Base-by-base conservation (phyloP, 2,797 vertebrate species). In the Gymnocypris eckloni region DNA sequence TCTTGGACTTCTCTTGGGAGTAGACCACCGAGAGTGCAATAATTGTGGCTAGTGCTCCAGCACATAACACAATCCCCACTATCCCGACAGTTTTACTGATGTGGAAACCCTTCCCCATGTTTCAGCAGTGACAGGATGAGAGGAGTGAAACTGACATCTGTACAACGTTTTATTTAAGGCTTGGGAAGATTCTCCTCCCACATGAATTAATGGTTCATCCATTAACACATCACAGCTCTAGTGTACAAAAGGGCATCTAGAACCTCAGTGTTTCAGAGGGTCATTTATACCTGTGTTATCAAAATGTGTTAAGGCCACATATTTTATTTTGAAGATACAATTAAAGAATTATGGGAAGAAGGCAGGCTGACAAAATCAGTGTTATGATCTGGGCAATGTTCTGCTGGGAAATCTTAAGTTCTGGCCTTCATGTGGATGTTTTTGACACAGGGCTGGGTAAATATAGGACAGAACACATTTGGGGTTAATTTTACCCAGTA, bases 41-140 rank as follows among this genome's bases (percentile, higher is more conserved):
- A 84, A 99, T 98, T 43, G 95, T 97, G 83, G 92, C 89, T 61
- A 96, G 64, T 0, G 97, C 96, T 0, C 87, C 93, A 25, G 92
- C 10, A 0, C 87, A 94, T 79, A 97, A 87, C 3, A 97, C 16
- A 0, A 97, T 90, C 80, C 92, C 89, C 28, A 92, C 93, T 0
- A 97, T 85, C 84, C 93, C 96, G 45, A 97, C 86, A 0, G 92
- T 86, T 93, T 95, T 98, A 92, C 96, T 97, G 87, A 99, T 91
- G 85, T 94, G 96, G 95, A 97, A 98, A 72, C 97, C 97, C 25
- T 96, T 97, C 0, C 93, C 97, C 98, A 99, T 99, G 86, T 28
- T 87, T 93, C 89, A 54, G 64, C 16, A 56, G n/a, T 72, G 52
- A 43, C 83, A 61, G 79, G 78, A 50, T 13, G 88, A 76, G 81